Base-by-base conservation (phyloP, 2,797 vertebrate genomes). In the Pitangus sulphuratus region DNA sequence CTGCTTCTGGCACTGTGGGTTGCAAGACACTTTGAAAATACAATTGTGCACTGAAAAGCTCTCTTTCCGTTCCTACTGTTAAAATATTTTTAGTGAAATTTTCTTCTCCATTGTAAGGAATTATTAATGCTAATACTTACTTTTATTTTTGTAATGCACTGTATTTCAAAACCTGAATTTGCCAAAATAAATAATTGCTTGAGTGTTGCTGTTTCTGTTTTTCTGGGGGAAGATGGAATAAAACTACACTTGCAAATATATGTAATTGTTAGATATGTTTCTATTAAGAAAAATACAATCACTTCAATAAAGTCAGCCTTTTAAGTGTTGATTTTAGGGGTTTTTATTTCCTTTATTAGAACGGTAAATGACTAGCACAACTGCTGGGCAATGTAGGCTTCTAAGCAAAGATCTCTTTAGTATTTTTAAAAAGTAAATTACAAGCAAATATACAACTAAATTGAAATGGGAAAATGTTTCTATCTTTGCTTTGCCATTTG, bases 11-110 rank as follows among this genome's bases (percentile, higher is more conserved):
- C 95, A 48, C 54, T 1, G 0, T 12, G 76, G 57, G 28, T 20
- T 94, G 69, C 82, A 78, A 78, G 72, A 85, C 89, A 80, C 64
- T 42, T 15, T 47, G 78, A 75, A 93, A 92, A 87, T 61, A 57
- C 20, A 87, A 61, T 65, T 71, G 57, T 54, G 42, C 26, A 3
- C 48, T 83, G 53, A 89, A 87, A 81, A 40, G 20, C 53, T 84
- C 54, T 53, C 20, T 65, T 82, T 87, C 11, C 11, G 9, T 80
- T 81, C 40, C 45, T 12, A 13, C 50, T 65, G 25, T 65, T 81
- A 54, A 64, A 94, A 77, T 65, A 28, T 0, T 0, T 54, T n/a
- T 30, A 58, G 39, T 28, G 30, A 64, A 10, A 24, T 77, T 82
- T 86, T 76, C 21, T 76, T 86, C 17, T 89, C 42, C 6, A 69